Conservation (phyloP, 2,113 vertebrate genomes). For the Anhinga rufa region DNA sequence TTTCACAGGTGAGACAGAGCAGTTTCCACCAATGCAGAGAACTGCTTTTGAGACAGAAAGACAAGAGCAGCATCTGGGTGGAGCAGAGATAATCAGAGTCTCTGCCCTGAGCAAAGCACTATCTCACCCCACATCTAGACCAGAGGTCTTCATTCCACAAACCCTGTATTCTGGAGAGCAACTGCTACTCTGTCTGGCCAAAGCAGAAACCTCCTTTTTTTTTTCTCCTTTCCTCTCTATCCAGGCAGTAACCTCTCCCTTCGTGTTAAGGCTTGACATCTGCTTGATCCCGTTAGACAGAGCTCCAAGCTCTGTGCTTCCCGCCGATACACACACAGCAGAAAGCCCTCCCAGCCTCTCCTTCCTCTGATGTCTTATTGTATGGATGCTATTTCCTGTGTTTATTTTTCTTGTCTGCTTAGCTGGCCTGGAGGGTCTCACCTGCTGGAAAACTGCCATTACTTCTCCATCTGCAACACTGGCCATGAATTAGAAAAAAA, state of each 20-base stretch:
- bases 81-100: background rate
- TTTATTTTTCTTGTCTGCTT: constrained; percentile 38
- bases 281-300: background rate
- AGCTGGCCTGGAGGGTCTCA: constrained; percentile 21
- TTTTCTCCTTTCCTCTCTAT: background rate
- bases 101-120: background rate
- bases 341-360: background rate
- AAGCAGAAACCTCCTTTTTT: background rate
- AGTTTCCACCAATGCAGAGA: background rate
- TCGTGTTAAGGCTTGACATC: background rate
- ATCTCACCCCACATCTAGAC: background rate
- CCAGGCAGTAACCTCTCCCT: background rate
- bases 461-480: background rate
- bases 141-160: background rate
- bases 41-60: background rate
- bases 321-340: background rate
- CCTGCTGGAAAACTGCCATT: constrained; percentile 39
- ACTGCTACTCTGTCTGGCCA: background rate
- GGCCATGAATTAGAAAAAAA: background rate
- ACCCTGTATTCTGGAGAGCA: background rate
- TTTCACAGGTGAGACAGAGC: background rate
- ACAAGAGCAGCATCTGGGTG: background rate
- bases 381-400: constrained; percentile 26
- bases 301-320: background rate
- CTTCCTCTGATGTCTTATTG: background rate